Evolutionary conservation across 2,888 invertebrate species (phyloP), one percentile per base, ranked within the genome.

Genomic region (Rhamphomyia laevipes): DNA sequence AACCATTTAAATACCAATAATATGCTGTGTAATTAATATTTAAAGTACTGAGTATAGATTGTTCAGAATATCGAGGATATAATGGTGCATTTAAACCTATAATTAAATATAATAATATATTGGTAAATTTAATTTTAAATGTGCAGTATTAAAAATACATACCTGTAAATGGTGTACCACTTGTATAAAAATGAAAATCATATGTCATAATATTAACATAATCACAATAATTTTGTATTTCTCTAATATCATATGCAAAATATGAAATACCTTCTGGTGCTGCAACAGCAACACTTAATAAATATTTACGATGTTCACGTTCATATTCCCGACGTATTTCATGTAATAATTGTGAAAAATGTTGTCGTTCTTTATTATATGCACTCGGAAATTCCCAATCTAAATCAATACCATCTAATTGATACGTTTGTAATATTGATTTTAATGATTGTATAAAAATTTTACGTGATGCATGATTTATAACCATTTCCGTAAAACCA

Each of bases 171-270:
- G 92, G 92, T 2, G 84, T 81, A 53, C 78, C 77, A 64, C 76
- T 75, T 5, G 80, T 77, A 61, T 78, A 93, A 61, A 80, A 84
- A 66, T 93, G 91, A 62, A 81, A 93, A 66, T 94, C 93, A 63
- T 94, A 94, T 0, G 86, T 78, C 93, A 93, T 93, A n/a, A 94
- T 63, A 66, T 89, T 91, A 0, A 90, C 78, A 71, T 80, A 89
- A 67, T 93, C 92, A 0, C 84, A 80, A 63, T 84, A 90, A 75
- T 81, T 72, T 57, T 87, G 85, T 51, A 93, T 74, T 64, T 84
- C 80, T 17, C 77, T 73, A 12, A 92, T 77, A 64, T 90, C 82
- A 66, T 93, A 93, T 1, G 87, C 80, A 49, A 77, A 74, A 59
- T 83, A 79, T 0, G 86, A 77, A 49, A 93, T 83, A 1, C 79